A percentile compares a stretch with the other conserved stretches of the same genome.
phyloP scores from a whole-genome alignment of 2,113 vertebrate species.

The Leptobrachium ailaonicum region DNA sequence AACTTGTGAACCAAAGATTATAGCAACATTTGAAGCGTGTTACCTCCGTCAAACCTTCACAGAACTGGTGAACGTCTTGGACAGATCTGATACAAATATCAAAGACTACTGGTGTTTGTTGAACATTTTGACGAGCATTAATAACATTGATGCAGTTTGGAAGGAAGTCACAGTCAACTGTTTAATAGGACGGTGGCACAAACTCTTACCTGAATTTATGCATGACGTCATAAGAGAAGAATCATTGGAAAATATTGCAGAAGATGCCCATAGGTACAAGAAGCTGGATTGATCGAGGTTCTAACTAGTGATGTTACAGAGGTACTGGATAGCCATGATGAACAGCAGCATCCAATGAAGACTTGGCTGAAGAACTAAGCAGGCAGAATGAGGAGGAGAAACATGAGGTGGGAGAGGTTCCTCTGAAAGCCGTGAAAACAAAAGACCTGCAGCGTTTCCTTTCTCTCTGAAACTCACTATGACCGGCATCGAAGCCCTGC shows the following conservation, averaged over 20 bases:
- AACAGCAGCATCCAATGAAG: neutral
- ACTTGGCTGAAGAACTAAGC: neutral
- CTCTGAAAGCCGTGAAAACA: neutral
- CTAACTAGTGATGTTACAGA: neutral
- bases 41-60: neutral
- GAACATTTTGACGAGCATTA: neutral
- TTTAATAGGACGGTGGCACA: neutral
- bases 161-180: neutral
- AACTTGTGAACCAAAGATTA: neutral
- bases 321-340: neutral
- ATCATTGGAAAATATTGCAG: neutral
- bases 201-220: neutral
- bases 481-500: neutral
- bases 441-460: neutral
- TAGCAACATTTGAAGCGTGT: neutral
- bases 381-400: neutral
- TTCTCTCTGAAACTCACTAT: neutral
- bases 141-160: neutral
- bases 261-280: neutral
- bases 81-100: neutral
- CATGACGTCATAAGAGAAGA: neutral
- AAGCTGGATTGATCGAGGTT: neutral
- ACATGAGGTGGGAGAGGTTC: neutral
- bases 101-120: neutral
- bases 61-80: neutral